phyloP scores from a whole-genome alignment of 1,140 invertebrate species.

The Nephotettix cincticeps region DNA sequence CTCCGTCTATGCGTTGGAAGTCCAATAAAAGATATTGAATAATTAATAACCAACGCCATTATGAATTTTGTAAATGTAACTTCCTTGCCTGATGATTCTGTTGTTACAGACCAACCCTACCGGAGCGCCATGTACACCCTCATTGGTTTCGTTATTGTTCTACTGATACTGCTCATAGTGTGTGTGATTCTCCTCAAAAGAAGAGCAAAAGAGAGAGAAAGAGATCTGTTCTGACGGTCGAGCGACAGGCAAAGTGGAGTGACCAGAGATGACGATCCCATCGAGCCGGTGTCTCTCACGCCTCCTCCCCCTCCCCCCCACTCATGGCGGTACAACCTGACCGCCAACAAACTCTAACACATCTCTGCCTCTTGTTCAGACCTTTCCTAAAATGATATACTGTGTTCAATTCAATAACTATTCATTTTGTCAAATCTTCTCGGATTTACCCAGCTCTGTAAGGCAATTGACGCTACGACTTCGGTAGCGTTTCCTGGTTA shows the following conservation, averaged over 20 bases:
- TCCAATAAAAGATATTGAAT: too few species aligned
- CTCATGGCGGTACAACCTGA: conserved; percentile 40
- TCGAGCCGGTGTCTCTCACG: background rate
- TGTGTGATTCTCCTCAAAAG: conserved; percentile 51
- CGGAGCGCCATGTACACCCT: conserved; percentile 52
- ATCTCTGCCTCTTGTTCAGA: too few species aligned
- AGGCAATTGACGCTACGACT: too few species aligned
- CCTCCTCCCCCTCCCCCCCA: conserved; percentile 27
- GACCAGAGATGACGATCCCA: conserved; percentile 18
- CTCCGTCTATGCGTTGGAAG: too few species aligned
- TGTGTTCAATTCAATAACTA: too few species aligned
- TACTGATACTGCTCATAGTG: conserved; percentile 48
- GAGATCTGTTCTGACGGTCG: conserved; percentile 42
- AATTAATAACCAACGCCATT: too few species aligned
- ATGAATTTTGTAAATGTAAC: too few species aligned
- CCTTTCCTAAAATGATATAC: too few species aligned
- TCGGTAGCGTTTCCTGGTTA: too few species aligned
- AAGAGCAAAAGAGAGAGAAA: conserved; percentile 43
- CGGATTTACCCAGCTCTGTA: too few species aligned
- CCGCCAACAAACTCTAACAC: conserved; percentile 36
- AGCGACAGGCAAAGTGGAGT: conserved; percentile 31
- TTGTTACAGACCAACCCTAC: conserved; percentile 44
- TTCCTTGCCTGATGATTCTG: too few species aligned
- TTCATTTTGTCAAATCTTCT: too few species aligned
- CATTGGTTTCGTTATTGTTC: conserved; percentile 47